phyloP scores from a whole-genome alignment of 2,113 vertebrate species.

The Saccopteryx bilineata region DNA sequence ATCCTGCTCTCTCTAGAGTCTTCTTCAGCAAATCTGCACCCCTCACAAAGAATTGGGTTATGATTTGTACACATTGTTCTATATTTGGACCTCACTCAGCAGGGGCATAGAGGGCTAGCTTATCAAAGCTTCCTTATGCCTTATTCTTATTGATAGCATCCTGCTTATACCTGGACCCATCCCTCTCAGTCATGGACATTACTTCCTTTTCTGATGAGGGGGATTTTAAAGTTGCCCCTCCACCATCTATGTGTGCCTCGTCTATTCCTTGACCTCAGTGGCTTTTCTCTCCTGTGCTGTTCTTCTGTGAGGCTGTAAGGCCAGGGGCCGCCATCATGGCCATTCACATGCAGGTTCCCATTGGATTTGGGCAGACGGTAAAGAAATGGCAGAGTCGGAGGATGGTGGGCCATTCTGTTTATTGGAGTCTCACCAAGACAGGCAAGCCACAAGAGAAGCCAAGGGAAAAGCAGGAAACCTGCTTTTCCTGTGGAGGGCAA shows the following conservation, averaged over 20 bases:
- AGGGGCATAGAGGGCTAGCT: not conserved
- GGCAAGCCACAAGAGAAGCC: no score
- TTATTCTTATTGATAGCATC: not conserved
- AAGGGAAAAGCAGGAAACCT: no score
- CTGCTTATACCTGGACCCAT: not conserved
- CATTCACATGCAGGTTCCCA: no score
- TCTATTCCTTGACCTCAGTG: not conserved
- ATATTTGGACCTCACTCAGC: not conserved
- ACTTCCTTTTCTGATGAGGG: not conserved
- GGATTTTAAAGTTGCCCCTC: not conserved
- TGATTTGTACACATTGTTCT: not conserved
- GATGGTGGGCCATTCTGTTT: no score
- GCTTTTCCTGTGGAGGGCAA: no score
- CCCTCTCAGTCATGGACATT: no score
- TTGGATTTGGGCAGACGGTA: no score
- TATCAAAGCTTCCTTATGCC: not conserved
- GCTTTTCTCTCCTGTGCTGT: not conserved
- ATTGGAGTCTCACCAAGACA: no score
- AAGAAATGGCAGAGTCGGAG: no score
- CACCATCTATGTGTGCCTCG: not conserved
- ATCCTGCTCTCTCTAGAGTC: not conserved
- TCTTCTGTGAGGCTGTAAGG: no score
- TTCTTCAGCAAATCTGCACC: not conserved
- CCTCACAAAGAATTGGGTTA: not conserved
- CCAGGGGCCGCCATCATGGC: no score